Evolutionary conservation across 2,113 vertebrate genomes (phyloP).

Genomic region (Aleadryas rufinucha): DNA sequence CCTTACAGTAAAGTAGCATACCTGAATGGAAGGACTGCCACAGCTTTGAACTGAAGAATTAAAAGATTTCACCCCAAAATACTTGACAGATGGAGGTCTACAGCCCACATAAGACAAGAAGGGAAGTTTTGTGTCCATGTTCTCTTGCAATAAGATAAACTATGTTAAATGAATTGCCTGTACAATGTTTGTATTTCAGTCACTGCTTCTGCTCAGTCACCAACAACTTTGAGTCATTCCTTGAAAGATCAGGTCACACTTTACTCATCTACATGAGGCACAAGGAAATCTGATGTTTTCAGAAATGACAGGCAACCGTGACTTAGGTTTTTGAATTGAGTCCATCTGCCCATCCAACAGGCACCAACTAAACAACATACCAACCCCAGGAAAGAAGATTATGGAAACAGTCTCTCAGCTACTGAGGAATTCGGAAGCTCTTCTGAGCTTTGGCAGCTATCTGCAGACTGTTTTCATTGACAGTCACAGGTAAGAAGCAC

Average conservation of each 20-base stretch:
- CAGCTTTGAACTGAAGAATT: neutral
- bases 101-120: neutral
- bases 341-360: accelerated
- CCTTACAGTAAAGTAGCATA: neutral
- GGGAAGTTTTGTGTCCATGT: neutral
- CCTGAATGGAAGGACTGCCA: neutral
- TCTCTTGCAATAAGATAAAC: neutral
- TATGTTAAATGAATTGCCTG: neutral
- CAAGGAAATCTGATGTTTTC: neutral
- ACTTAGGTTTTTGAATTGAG: neutral
- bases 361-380: neutral
- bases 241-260: neutral
- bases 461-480: neutral
- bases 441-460: neutral
- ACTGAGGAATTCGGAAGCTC: neutral
- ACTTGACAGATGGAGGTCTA: neutral
- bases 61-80: neutral
- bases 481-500: neutral
- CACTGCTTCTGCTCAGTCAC: neutral
- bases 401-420: neutral
- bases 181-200: neutral
- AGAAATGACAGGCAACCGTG: neutral
- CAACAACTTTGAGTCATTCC: neutral
- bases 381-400: neutral
- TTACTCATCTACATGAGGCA: neutral